Evolutionary conservation across 1,140 invertebrate species (phyloP).

Genomic region (Halictus rubicundus): DNA sequence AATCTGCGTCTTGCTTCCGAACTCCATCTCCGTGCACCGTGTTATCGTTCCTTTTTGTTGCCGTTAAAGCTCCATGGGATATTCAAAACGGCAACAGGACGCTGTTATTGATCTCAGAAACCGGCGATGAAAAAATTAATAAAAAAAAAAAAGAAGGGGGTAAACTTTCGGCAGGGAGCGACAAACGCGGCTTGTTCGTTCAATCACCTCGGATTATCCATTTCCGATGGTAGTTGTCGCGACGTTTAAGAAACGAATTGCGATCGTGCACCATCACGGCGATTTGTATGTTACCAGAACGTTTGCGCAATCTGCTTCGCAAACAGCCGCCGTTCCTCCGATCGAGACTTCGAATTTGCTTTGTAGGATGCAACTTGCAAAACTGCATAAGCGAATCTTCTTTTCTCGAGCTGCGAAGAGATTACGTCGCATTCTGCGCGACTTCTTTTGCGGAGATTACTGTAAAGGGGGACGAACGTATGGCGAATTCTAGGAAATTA

Average conservation of each 20-base stretch:
- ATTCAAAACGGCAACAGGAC: background rate
- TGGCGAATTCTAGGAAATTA: background rate
- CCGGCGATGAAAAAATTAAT: background rate
- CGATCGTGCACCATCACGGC: background rate
- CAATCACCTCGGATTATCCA: constrained; percentile 35
- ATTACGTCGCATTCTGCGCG: background rate
- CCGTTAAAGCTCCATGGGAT: background rate
- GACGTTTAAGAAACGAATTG: constrained; percentile 41
- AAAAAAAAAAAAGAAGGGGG: background rate
- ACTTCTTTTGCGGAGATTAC: background rate
- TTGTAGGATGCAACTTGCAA: background rate
- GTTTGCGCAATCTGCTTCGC: background rate
- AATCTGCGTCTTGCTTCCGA: background rate
- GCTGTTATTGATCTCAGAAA: background rate
- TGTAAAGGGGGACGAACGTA: no score
- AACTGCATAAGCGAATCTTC: background rate
- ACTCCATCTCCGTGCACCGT: background rate
- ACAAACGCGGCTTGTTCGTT: constrained; percentile 6
- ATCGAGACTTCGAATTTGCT: background rate
- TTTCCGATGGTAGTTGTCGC: constrained; percentile 11
- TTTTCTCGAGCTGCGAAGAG: background rate
- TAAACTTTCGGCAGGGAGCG: background rate
- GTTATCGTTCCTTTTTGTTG: no score
- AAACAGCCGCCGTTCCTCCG: background rate
- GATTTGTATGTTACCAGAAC: constrained; percentile 34